Base-by-base conservation (phyloP, 2,888 invertebrate genomes). In the Neuroscelio doddi region DNA sequence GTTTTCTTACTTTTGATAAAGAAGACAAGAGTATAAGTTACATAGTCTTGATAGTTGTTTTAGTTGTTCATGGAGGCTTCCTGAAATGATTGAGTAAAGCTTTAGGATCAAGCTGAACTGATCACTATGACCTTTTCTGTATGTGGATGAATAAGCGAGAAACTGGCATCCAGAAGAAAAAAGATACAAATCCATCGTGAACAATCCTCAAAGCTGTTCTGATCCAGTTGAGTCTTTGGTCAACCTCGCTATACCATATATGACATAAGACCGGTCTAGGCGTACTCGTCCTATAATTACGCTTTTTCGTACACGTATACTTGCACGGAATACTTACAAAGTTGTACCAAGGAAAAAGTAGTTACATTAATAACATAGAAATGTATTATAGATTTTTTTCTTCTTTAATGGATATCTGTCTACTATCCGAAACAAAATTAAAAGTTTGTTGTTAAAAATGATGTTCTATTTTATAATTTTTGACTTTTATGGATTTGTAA, bases 241-340 rank as follows among this genome's bases (percentile, higher is more conserved):
- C 66, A 47, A 52, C 46, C 67, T 63, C 65, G 52, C 68, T 66
- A 70, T 72, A 66, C 80, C 79, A 76, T 80, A 78, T 79, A 76
- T 76, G 78, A 76, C 70, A 52, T 49, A 64, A 72, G 74, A 80
- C 80, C 79, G 79, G 80, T 80, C 75, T 80, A 76, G 79, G 78
- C 76, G 75, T 79, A 72, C 73, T 72, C 72, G 56, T 57, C 72
- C 70, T 30, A 46, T 52, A 45, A 29, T 50, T 26, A 41, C 30
- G 26, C 39, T 44, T 29, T 34, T 53, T 17, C 32, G 44, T 17
- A 21, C 29, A 7, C 45, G 30, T 47, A 24, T 12, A 36, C 38
- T 27, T 29, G 26, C 36, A 34, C 21, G 14, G 14, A 39, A 10
- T 27, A 24, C 12, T 41, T 29, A 9, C n/a, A 2, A 5, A 5